Evolutionary conservation across 2,797 vertebrate species (phyloP), one percentile per base, ranked within the genome.

Genomic region (Otus scops): DNA sequence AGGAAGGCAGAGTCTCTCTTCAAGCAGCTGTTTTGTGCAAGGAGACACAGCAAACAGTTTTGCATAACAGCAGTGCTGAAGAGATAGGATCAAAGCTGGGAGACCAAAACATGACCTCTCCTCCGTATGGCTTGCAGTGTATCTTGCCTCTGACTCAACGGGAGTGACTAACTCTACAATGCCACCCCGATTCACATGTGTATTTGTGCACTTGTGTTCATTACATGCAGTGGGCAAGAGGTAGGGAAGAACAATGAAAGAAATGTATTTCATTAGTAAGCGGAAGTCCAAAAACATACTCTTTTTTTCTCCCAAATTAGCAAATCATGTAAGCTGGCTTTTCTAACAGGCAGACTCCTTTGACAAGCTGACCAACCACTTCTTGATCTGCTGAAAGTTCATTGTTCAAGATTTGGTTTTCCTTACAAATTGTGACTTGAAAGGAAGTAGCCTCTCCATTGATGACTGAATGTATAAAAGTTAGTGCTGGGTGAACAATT

Each of bases 161-260:
- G 9, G 7, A 75, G n/a, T 83, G 64, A 54, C 68, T 67, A 51
- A 80, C 36, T 48, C 71, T 59, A 28, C 51, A 47, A 1, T 27
- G 26, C 24, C 51, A n/a, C 60, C 34, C 11, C 5, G 2, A 43
- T 39, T 28, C 32, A 60, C 10, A 0, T 1, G 3, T 36, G 60
- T 41, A 21, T 88, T 70, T 64, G 19, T 0, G 7, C 47, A 32
- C 1, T 5, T 64, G 28, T 54, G 38, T 59, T 65, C 39, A n/a
- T 82, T 47, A 11, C 13, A 3, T 10, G 38, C 32, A 61, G 17
- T 13, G 47, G 50, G 38, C 3, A 47, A 83, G 19, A 43, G 7
- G 20, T 8, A 27, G 9, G 21, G 11, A 14, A 68, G 27, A 64
- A 36, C 16, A 47, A 38, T 2, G 57, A 69, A 60, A 11, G 88